These are phyloP conservation scores for Acronicta psi DNA, from an alignment of 2,888 invertebrate species.

Conservation along the genomic window DNA sequence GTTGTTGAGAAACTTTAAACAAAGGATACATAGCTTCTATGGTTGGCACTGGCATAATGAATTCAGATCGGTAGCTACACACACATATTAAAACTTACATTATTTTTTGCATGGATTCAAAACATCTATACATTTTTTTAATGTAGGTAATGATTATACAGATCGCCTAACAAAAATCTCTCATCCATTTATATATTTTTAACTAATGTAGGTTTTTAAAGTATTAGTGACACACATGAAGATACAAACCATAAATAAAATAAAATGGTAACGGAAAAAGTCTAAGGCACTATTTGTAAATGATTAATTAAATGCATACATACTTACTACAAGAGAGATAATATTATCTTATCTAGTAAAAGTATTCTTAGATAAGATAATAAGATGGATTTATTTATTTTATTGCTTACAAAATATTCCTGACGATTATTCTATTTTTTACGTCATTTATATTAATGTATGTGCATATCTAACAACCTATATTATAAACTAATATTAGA, in stretches of 20 bases:
- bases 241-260: background rate
- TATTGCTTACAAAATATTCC: background rate
- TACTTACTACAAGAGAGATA: background rate
- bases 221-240: too few species aligned
- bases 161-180: background rate
- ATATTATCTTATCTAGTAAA: slow-evolving; percentile 13
- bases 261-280: slow-evolving; percentile 2
- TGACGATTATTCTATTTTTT: background rate
- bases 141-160: too few species aligned
- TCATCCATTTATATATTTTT: background rate
- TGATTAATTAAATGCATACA: slow-evolving; percentile 6
- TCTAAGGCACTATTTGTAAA: background rate
- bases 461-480: too few species aligned
- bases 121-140: too few species aligned
- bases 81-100: slow-evolving; percentile 18
- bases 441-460: too few species aligned
- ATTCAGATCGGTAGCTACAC: slow-evolving; percentile 34
- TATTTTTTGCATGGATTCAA: slow-evolving; percentile 8
- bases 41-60: slow-evolving; percentile 20
- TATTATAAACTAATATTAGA: background rate
- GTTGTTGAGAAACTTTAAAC: slow-evolving; percentile 67
- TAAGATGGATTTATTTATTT: background rate
- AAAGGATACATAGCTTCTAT: slow-evolving; percentile 55
- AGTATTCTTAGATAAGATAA: slow-evolving; percentile 3
- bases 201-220: too few species aligned